These are phyloP conservation scores for Steatocranus sp. DNA, from an alignment of 2,797 vertebrate genomes.

Conservation along the genomic window DNA sequence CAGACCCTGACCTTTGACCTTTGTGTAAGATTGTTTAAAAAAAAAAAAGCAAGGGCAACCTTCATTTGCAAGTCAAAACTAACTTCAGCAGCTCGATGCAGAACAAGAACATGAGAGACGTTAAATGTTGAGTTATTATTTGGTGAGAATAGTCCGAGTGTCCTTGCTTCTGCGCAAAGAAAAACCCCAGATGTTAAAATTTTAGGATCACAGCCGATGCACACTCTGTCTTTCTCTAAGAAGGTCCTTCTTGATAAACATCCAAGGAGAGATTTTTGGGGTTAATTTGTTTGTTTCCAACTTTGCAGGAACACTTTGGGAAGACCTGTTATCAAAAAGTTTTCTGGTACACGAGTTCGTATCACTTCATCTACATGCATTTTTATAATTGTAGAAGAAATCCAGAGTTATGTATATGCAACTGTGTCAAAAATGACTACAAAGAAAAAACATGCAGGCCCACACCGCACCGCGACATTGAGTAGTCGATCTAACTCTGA, in stretches of 20 bases:
- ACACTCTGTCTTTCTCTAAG: neutral
- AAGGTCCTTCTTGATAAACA: neutral
- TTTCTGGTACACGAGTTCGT: neutral
- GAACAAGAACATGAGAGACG: neutral
- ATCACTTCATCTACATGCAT: neutral
- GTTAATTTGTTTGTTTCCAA: neutral
- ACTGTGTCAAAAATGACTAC: constrained; percentile 9
- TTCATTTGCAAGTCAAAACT: neutral
- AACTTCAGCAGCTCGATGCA: neutral
- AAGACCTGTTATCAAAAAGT: neutral
- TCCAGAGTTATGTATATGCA: neutral
- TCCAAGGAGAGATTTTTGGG: neutral
- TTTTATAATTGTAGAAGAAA: neutral
- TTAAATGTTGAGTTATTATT: neutral
- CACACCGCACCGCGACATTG: neutral
- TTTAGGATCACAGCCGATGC: neutral
- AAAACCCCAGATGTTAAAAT: neutral
- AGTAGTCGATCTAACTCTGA: neutral
- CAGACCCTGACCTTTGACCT: constrained; percentile 7
- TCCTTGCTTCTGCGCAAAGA: neutral
- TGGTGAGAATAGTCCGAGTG: neutral
- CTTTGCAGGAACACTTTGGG: neutral
- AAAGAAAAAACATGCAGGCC: neutral
- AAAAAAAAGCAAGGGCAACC: neutral
- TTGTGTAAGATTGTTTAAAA: neutral